phyloP scores from a whole-genome alignment of 2,888 invertebrate species.

The Hypercompe scribonia region DNA sequence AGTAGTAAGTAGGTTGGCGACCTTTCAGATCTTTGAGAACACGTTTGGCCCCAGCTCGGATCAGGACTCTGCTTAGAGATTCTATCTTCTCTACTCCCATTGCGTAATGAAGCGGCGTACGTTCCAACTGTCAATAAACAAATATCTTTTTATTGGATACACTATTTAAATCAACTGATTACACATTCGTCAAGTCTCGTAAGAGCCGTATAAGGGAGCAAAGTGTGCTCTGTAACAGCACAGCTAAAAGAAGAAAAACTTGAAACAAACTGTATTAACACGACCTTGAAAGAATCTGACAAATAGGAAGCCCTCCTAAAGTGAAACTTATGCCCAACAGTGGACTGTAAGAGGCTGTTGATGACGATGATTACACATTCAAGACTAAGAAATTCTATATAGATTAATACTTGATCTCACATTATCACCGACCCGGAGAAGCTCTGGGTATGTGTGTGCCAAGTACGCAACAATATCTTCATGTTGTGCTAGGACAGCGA shows the following conservation, averaged over 20 bases:
- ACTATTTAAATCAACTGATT: background rate
- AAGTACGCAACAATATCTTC: constrained; percentile 93
- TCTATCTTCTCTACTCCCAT: constrained; percentile 96
- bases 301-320: too few relatives aligned
- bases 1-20: constrained; percentile 96
- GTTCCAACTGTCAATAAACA: constrained; percentile 89
- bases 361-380: background rate
- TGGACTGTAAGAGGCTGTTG: too few relatives aligned
- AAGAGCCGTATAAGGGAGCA: too few relatives aligned
- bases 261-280: too few relatives aligned
- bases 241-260: too few relatives aligned
- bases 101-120: constrained; percentile 95
- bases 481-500: constrained; percentile 94
- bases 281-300: too few relatives aligned
- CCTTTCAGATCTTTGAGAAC: constrained; percentile 95
- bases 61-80: constrained; percentile 91
- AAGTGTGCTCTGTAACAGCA: too few relatives aligned
- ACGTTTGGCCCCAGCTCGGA: constrained; percentile 93
- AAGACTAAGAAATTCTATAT: background rate
- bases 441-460: constrained; percentile 90
- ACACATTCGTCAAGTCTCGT: background rate
- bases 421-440: constrained; percentile 93
- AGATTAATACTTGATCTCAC: constrained; percentile 83
- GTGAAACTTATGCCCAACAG: too few relatives aligned
- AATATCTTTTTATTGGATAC: background rate